Base-by-base conservation (phyloP, 2,888 invertebrate species). In the Onthophagus sagittarius region DNA sequence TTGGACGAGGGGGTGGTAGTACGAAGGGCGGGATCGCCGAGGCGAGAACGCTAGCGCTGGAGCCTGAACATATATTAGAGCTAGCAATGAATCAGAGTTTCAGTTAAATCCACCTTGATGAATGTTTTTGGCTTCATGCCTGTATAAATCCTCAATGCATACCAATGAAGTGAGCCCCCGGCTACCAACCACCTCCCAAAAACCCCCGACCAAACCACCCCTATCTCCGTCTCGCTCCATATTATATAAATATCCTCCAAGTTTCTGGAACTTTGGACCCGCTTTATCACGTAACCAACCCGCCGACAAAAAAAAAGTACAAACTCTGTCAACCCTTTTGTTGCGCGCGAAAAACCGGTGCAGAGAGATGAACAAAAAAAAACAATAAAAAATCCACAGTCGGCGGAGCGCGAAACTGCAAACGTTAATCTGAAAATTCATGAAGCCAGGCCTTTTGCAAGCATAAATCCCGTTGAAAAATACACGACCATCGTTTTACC, bases 31-130 rank as follows among this genome's bases (percentile, higher is more conserved):
- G 70, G 70, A 39, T 70, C 39, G 39, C 11, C 39, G 67, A 67
- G 67, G 67, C 67, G 67, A 67, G 67, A 67, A 67, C 67, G 67
- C 23, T 23, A 23, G 67, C 31, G 82, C 82, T 81, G 83, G 84
- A 83, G 82, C 84, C 81, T 53, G 82, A 84, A 84, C 84, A 85
- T 85, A 85, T 84, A 85, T 85, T 85, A 85, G 83, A 82, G 82
- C 82, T 81, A 32, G 85, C 85, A 85, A 85, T 85, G 85, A 85
- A 85, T 85, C 85, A 85, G 84, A 85, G 85, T 85, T 85, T 85
- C 85, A 85, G 85, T 83, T 85, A 86, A 86, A 86, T 86, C 86
- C 86, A 85, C 86, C 85, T 86, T 86, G 86, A 86, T 86, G 86
- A 85, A 86, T 86, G 86, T 85, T 86, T 86, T 85, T 85, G 85